Percentiles rank a stretch among this genome's conserved stretches.
These are phyloP conservation scores for Hermodice carunculata DNA, from an alignment of 2,888 invertebrate genomes.

Conservation along the genomic window DNA sequence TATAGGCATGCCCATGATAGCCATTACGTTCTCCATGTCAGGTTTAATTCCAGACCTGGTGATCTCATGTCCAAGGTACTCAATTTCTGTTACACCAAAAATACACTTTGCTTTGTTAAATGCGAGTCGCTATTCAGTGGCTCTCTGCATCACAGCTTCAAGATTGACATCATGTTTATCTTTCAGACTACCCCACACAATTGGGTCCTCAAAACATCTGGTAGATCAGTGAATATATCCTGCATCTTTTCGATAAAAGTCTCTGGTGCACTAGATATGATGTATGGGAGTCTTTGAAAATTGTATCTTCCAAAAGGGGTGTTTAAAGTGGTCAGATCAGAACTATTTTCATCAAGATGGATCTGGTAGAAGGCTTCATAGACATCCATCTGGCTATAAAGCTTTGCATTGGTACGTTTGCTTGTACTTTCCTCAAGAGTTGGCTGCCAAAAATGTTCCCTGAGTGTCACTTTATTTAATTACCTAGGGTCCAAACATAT, in stretches of 20 bases:
- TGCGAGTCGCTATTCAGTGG: not conserved
- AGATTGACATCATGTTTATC: not conserved
- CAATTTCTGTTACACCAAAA: not conserved
- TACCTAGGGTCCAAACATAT: not conserved
- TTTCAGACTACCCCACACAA: not conserved
- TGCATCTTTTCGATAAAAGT: no score
- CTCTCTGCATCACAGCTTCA: not conserved
- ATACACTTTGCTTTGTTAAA: not conserved
- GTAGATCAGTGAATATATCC: not conserved
- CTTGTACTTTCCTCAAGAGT: no score
- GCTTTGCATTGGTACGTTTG: not conserved
- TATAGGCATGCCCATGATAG: not conserved
- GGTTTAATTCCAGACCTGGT: not conserved
- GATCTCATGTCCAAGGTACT: constrained; percentile 1
- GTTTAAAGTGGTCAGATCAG: no score
- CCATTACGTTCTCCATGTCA: not conserved
- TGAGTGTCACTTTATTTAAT: no score
- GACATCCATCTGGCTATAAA: not conserved
- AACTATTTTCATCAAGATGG: no score
- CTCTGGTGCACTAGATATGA: no score
- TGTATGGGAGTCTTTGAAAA: no score
- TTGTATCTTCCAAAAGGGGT: no score
- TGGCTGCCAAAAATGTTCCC: no score
- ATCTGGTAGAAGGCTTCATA: no score
- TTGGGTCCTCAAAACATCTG: not conserved